Percentiles rank a stretch among this genome's conserved stretches.
Evolutionary conservation across 2,113 vertebrate genomes (phyloP).

Genomic region (Electrona antarctica): DNA sequence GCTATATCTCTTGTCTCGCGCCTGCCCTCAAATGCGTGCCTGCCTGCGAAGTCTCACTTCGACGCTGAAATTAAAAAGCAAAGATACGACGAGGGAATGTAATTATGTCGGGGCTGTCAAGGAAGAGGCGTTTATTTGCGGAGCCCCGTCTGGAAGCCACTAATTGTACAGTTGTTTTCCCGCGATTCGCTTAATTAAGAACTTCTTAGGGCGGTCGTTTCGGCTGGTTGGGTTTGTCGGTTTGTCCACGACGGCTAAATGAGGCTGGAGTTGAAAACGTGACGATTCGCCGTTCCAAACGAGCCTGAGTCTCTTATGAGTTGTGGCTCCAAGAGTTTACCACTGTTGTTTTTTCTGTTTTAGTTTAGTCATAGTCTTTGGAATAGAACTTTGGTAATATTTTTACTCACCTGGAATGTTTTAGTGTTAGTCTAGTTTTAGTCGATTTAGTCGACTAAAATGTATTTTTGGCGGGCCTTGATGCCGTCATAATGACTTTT

Average conservation of each 20-base stretch:
- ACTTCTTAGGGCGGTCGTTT: conserved; percentile 55
- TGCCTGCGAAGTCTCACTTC: conserved; percentile 72
- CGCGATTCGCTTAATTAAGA: conserved; percentile 73
- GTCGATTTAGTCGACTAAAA: no score
- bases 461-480: no score
- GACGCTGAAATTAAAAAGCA: conserved; percentile 69
- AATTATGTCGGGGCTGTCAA: conserved; percentile 69
- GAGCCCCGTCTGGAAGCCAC: conserved; percentile 50
- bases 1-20: conserved; percentile 79
- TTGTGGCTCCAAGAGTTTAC: no score
- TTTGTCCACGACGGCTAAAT: conserved; percentile 59
- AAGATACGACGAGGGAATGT: conserved; percentile 61
- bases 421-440: no score
- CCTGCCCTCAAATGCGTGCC: conserved; percentile 82
- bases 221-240: conserved; percentile 27
- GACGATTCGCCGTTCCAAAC: conserved; percentile 23
- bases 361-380: no score
- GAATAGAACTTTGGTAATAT: no score
- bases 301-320: no score
- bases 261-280: conserved; percentile 58
- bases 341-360: no score
- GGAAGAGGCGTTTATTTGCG: conserved; percentile 72
- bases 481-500: no score
- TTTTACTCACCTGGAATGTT: no score
- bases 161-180: conserved; percentile 69